A percentile compares a stretch with the other conserved stretches of the same genome.
Conservation (phyloP, 2,888 invertebrate genomes). For the Plutella xylostella region DNA sequence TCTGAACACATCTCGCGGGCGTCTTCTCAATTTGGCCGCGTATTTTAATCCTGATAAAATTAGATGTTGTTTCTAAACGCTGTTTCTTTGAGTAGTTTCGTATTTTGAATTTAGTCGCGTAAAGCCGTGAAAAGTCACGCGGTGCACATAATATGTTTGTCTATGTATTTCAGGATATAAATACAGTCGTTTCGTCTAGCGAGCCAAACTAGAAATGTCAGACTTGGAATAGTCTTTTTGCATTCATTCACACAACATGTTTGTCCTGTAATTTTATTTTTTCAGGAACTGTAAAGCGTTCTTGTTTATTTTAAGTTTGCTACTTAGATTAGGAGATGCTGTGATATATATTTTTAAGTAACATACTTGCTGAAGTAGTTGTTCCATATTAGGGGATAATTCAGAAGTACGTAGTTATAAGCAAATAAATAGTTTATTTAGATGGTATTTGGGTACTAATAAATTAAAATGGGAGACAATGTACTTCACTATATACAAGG, state of each 20-base stretch:
- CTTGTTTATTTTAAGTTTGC: not conserved
- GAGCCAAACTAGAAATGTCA: constrained; percentile 46
- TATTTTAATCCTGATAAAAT: no score
- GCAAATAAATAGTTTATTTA: no score
- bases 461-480: no score
- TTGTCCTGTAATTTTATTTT: not conserved
- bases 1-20: constrained; percentile 8
- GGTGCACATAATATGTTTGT: constrained; percentile 27
- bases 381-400: no score
- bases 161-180: constrained; percentile 35
- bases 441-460: no score
- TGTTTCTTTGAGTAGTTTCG: constrained; percentile 2
- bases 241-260: constrained; percentile 8
- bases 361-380: no score
- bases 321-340: no score
- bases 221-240: constrained; percentile 12
- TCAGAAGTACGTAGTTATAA: no score
- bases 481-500: no score
- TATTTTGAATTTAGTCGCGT: no score
- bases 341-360: no score
- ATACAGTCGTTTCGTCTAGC: constrained; percentile 29
- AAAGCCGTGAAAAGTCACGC: constrained; percentile 36
- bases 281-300: no score
- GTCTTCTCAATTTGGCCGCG: constrained; percentile 17
- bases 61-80: not conserved